Evolutionary conservation across 2,113 vertebrate genomes (phyloP), one percentile per base, ranked within the genome.

Genomic region (Entomyzon cyanotis): DNA sequence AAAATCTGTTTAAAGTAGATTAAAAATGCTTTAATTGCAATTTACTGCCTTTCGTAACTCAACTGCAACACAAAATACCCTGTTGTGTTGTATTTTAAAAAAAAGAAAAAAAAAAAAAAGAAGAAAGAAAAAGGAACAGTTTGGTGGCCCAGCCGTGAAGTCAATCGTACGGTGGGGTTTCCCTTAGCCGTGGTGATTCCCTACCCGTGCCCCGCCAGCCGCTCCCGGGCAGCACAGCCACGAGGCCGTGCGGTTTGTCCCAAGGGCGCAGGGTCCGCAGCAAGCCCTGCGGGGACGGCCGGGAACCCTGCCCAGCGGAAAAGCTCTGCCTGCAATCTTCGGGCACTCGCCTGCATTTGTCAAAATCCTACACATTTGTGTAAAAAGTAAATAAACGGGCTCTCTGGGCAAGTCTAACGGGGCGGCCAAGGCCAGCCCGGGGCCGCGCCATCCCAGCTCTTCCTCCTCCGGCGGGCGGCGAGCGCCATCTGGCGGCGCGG

Each of bases 401-500:
- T 8, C 5, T 25, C 3, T 0, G 28, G 25, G 4, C 31, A 5
- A 6, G 19, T 6, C 20, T 4, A 5, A 5, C 2, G 25, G 1
- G n/a, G 53, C 3, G 14, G 25, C 24, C 12, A 0, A 7, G 10
- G n/a, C 25, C 13, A 21, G 31, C 12, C 22, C 24, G 30, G 5
- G 11, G 17, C 4, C 2, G 5, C 7, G 17, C 5, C 15, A 2
- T 3, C 4, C 12, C 21, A 35, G 1, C 53, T 12, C 15, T 23
- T 15, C 13, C 11, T 20, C 33, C 82, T 76, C 7, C 17, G 13
- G 5, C 73, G 90, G 56, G 68, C 75, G 56, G 82, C 49, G 92
- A 33, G 83, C 35, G 94, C 95, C 96, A 93, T 63, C 96, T 95
- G 64, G 91, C 75, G 96, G 68, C 67, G 15, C 24, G 60, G 23